Conservation (phyloP, 1,140 invertebrate genomes). For the Eupristina koningsbergeri region DNA sequence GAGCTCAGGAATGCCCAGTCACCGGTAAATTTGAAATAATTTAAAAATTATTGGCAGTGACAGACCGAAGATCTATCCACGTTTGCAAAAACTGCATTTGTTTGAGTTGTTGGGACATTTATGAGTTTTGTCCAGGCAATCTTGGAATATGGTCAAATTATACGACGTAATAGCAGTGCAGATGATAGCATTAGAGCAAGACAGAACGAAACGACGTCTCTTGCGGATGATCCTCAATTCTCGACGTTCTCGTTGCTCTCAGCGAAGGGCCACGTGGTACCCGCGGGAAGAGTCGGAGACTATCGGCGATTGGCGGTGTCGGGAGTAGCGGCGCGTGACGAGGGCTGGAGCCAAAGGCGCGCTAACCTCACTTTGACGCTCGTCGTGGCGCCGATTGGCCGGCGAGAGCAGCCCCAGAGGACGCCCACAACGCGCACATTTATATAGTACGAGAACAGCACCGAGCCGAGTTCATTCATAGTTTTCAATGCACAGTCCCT, state of each 20-base stretch:
- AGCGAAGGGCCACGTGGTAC: not conserved
- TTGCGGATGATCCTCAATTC: too few relatives aligned
- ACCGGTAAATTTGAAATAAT: too few relatives aligned
- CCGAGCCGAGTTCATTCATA: slow-evolving; percentile 65
- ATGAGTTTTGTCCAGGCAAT: too few relatives aligned
- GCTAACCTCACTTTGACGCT: not conserved
- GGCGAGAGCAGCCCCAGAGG: slow-evolving; percentile 60
- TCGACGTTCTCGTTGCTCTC: not conserved
- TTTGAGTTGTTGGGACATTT: too few relatives aligned
- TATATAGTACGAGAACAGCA: slow-evolving; percentile 63
- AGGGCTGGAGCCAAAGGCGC: not conserved
- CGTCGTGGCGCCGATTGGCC: slow-evolving; percentile 45
- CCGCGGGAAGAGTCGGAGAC: not conserved
- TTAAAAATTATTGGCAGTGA: too few relatives aligned
- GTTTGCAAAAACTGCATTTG: too few relatives aligned
- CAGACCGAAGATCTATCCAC: too few relatives aligned
- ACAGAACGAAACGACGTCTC: too few relatives aligned
- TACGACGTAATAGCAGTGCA: too few relatives aligned
- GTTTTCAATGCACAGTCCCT: slow-evolving; percentile 58
- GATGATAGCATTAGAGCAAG: too few relatives aligned
- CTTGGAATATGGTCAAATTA: too few relatives aligned
- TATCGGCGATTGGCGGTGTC: not conserved
- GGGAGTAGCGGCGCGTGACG: not conserved
- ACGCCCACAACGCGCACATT: slow-evolving; percentile 65
- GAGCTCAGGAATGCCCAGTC: too few relatives aligned